Base-by-base conservation (phyloP, 1,140 invertebrate genomes). In the Drosophila grimshawi region DNA sequence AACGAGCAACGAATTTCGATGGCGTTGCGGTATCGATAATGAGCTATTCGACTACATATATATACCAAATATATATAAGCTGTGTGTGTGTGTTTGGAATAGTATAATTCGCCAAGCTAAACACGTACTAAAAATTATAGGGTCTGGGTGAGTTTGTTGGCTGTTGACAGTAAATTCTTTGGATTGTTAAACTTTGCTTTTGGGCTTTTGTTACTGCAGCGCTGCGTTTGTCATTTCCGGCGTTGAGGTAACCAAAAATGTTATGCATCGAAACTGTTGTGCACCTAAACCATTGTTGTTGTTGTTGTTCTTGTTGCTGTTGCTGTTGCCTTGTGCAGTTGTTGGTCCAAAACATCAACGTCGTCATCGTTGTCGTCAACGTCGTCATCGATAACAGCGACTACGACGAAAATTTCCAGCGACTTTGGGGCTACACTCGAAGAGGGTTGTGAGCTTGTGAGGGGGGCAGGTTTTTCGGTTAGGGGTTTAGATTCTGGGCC, bases 211-310 rank as follows among this genome's bases (percentile, higher is more conserved):
- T 41, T 49, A 30, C 4, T 51, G 8, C 10, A 51, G 29, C 3
- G 48, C 57, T 63, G 56, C 49, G 70, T 69, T 72, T 78, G 80
- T 88, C 85, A 88, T 88, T 88, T 88, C 85, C 83, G 85, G 83
- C 73, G 68, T 73, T 80, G 80, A 89, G 80, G 73, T 83, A 89
- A 88, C 85, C 80, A 88, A 88, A 88, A 88, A 88, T 88, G 82
- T 89, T 88, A 83, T 83, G 80, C 85, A 70, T 83, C 53, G 69
- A 71, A 86, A 80, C 79, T 78, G 74, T 67, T 73, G 59, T 68
- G 78, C 57, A 19, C 19, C 0, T 19, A 19, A 19, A 1, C 19
- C 19, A 19, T 19, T 19, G 19, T 67, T 56, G 56, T 65, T 79
- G 67, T 45, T 80, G 27, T 64, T 73, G 59, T 45, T 71, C 70